phyloP scores from a whole-genome alignment of 2,113 vertebrate genomes.

The Elaphurus davidianus region DNA sequence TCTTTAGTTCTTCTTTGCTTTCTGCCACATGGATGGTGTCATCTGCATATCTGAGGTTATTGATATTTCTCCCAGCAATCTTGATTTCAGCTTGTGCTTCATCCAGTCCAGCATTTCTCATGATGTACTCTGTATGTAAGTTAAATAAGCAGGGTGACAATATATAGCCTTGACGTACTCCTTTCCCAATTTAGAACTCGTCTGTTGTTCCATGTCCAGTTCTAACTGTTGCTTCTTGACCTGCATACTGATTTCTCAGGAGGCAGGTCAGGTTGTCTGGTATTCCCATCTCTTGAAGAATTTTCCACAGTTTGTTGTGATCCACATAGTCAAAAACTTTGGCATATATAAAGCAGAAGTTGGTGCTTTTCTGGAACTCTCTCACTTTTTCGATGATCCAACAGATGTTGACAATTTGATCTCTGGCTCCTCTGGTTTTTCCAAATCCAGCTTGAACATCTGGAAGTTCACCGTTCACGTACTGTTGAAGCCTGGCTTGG shows the following conservation, averaged over 20 bases:
- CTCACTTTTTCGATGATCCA: not conserved
- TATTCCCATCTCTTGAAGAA: not conserved
- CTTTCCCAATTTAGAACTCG: accelerated
- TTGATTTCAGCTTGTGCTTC: not conserved
- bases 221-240: not conserved
- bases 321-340: not conserved
- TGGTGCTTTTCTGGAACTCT: not conserved
- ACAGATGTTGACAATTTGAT: not conserved
- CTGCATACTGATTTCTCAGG: not conserved
- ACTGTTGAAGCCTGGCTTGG: not conserved
- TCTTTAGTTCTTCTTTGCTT: not conserved
- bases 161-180: not conserved
- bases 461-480: not conserved
- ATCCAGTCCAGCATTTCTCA: not conserved
- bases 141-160: not conserved
- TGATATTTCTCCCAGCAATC: not conserved
- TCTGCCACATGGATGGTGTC: not conserved
- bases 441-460: not conserved
- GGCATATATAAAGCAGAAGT: not conserved
- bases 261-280: not conserved
- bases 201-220: not conserved
- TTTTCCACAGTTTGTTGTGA: not conserved
- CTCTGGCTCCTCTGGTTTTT: not conserved
- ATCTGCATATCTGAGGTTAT: not conserved
- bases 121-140: not conserved